These are phyloP conservation scores for Eulemur rufifrons DNA, from an alignment of 2,113 vertebrate genomes.

Conservation along the genomic window DNA sequence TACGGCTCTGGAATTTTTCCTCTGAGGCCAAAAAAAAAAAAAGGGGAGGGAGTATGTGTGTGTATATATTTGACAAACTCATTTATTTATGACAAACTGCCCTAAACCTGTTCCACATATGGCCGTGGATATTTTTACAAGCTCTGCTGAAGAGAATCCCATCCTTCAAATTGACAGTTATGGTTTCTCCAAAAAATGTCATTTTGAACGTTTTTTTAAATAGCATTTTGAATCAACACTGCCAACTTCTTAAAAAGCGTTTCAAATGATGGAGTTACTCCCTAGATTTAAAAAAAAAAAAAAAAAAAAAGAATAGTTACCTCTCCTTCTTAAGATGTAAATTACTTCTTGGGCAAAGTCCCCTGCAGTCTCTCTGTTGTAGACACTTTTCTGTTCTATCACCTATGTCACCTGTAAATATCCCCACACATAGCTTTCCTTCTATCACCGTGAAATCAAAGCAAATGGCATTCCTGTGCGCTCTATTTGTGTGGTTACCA, in stretches of 20 bases:
- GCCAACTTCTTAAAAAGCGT: not conserved
- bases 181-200: constrained; percentile 28
- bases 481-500: constrained; percentile 1
- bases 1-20: constrained; percentile 16
- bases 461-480: not conserved
- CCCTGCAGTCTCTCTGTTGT: not conserved
- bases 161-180: constrained; percentile 71
- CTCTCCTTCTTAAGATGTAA: not conserved
- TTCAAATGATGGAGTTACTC: constrained; percentile 19
- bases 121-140: constrained; percentile 57
- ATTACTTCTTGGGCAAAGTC: not conserved
- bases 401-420: not conserved
- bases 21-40: not conserved
- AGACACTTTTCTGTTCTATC: not conserved
- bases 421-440: not conserved
- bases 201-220: constrained; percentile 60
- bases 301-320: not conserved
- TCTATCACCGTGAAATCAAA: not conserved
- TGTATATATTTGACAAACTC: constrained; percentile 55
- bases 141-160: constrained; percentile 56
- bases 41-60: no score
- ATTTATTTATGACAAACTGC: constrained; percentile 64
- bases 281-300: not conserved
- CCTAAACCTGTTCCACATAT: constrained; percentile 60
- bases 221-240: constrained; percentile 34